Evolutionary conservation across 2,113 vertebrate species (phyloP), one percentile per base, ranked within the genome.

Genomic region (Meleagris gallopavo): DNA sequence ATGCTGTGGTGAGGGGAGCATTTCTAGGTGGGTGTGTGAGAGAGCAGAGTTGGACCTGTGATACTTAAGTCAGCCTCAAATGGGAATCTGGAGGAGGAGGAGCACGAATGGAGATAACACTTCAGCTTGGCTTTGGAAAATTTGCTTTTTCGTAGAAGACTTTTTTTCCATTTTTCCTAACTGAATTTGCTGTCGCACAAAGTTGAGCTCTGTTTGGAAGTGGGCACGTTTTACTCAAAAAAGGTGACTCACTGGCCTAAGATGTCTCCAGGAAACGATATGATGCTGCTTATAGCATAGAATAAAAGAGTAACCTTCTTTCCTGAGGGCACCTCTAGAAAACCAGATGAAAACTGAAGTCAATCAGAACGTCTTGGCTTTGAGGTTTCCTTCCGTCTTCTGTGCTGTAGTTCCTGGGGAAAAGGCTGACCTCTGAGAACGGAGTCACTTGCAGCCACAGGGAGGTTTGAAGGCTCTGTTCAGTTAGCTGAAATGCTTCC

Each of bases 191-290:
- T n/a, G 8, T 73, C 72, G 45, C 74, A 65, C 48, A 46, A 48
- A 54, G 48, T 38, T 77, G 61, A 82, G 40, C 55, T 55, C 77
- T 8, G 13, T 89, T 87, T 94, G 50, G 67, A 82, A 89, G 70
- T 76, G 60, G 67, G 30, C 24, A 21, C 38, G n/a, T 25, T 83
- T 70, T 83, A 54, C 82, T 92, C 62, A 29, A 40, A 92, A 71
- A 75, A 21, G 32, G 71, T 96, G 93, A 91, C 60, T 95, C 85
- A 91, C 29, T 19, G n/a, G 48, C 27, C 18, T 46, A 67, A 93
- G 55, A 45, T 85, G 58, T 88, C 90, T 94, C 93, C 82, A 89
- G 91, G 95, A 94, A 95, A 85, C 25, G 29, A 32, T 70, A 11
- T 4, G n/a, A 62, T 83, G 30, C 88, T 92, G 90, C 50, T 87